Evolutionary conservation across 2,797 vertebrate genomes (phyloP).

Genomic region (Enteromius mattozi): DNA sequence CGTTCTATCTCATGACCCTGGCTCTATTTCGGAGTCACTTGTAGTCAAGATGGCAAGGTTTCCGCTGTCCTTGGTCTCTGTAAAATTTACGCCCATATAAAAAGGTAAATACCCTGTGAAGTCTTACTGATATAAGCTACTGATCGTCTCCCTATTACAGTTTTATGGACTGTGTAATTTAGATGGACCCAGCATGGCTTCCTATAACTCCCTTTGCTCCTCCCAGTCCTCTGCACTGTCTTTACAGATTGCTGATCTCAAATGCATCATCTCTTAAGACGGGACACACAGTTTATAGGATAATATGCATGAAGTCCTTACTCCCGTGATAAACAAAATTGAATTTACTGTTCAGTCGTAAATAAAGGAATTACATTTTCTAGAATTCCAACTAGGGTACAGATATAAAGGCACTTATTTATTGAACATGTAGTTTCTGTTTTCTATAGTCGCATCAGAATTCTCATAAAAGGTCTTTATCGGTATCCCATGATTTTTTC

Average conservation of each 20-base stretch:
- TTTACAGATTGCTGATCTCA: conserved; percentile 39
- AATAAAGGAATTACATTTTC: conserved; percentile 5
- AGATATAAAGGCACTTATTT: neutral
- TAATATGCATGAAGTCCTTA: conserved; percentile 19
- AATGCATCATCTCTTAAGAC: conserved; percentile 45
- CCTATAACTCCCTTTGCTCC: conserved; percentile 17
- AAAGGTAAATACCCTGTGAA: conserved; percentile 78
- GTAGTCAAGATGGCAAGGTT: conserved; percentile 57
- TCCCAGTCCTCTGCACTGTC: conserved; percentile 9
- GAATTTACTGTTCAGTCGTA: conserved; percentile 24
- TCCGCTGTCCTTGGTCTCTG: conserved; percentile 70
- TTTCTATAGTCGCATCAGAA: too few species aligned
- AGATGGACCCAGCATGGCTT: conserved; percentile 63
- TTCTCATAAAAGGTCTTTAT: neutral
- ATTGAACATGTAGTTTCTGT: neutral
- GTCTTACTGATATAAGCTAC: conserved; percentile 76
- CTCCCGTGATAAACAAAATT: conserved; percentile 29
- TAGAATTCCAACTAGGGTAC: neutral
- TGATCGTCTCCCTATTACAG: conserved; percentile 79
- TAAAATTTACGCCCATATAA: conserved; percentile 79
- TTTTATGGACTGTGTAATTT: conserved; percentile 79
- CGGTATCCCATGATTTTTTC: neutral
- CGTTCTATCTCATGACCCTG: conserved; percentile 9
- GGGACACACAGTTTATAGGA: conserved; percentile 28
- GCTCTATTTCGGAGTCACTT: conserved; percentile 27